Conservation (phyloP, 2,113 vertebrate genomes). For the Picathartes gymnocephalus region DNA sequence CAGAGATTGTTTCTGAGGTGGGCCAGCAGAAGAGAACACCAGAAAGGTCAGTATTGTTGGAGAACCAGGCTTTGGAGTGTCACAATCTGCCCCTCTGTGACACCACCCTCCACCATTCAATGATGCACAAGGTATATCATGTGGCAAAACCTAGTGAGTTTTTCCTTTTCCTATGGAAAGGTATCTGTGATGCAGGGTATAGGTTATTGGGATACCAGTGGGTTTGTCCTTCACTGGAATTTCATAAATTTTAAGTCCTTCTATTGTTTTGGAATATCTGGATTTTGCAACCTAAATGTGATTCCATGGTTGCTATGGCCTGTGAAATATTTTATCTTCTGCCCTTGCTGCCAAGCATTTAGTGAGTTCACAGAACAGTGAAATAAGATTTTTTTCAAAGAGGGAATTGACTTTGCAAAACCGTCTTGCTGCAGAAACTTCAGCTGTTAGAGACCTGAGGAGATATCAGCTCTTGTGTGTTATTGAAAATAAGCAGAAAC, state of each 20-base stretch:
- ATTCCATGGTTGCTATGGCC: background rate
- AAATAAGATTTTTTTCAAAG: background rate
- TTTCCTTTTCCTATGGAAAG: background rate
- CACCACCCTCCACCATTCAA: background rate
- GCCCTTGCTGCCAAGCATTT: background rate
- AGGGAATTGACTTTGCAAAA: background rate
- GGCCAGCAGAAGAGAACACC: background rate
- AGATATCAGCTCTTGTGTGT: background rate
- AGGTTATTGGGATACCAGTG: rapidly evolving
- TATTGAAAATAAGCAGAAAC: background rate
- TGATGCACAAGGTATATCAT: background rate
- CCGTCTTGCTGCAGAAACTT: background rate
- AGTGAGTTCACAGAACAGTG: background rate
- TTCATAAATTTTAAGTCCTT: background rate
- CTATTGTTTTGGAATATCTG: background rate
- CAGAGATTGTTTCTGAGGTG: rapidly evolving
- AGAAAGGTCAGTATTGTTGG: background rate
- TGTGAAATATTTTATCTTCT: background rate
- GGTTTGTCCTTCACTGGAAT: background rate
- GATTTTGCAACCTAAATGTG: background rate
- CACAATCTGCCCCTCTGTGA: background rate
- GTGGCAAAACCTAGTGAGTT: background rate
- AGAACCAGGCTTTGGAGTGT: background rate
- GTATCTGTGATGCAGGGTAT: background rate
- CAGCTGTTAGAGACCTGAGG: background rate